These are phyloP conservation scores for Antechinus stuartii DNA, from an alignment of 2,113 vertebrate species.

Conservation along the genomic window DNA sequence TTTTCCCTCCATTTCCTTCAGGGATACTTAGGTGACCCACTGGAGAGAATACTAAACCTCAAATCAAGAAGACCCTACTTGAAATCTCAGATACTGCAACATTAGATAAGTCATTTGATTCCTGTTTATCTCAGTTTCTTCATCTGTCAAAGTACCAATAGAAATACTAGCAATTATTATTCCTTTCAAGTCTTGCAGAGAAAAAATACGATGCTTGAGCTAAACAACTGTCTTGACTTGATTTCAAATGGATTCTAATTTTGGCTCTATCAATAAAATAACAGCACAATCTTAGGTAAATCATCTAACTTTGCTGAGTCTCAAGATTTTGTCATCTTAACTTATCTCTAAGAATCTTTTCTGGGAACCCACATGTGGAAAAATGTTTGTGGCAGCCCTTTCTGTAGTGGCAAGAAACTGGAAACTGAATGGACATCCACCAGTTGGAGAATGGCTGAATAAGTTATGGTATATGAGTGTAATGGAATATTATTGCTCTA, in stretches of 20 bases:
- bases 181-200: neutral
- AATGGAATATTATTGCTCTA: no score
- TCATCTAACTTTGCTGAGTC: neutral
- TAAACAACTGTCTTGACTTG: neutral
- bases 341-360: neutral
- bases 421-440: no score
- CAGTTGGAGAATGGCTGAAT: no score
- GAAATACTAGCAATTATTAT: neutral
- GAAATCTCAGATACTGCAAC: neutral
- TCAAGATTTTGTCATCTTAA: neutral
- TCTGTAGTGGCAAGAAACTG: no score
- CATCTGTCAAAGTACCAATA: constrained; percentile 12
- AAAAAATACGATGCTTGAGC: constrained; percentile 12
- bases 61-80: neutral
- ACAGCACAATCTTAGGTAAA: neutral
- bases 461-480: no score
- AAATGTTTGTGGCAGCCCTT: no score
- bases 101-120: neutral
- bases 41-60: neutral
- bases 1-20: constrained; percentile 32
- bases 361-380: neutral
- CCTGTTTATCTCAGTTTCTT: neutral
- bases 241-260: neutral
- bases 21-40: neutral
- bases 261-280: neutral